Evolutionary conservation across 2,888 invertebrate genomes (phyloP).

Genomic region (Cheilosia variabilis): DNA sequence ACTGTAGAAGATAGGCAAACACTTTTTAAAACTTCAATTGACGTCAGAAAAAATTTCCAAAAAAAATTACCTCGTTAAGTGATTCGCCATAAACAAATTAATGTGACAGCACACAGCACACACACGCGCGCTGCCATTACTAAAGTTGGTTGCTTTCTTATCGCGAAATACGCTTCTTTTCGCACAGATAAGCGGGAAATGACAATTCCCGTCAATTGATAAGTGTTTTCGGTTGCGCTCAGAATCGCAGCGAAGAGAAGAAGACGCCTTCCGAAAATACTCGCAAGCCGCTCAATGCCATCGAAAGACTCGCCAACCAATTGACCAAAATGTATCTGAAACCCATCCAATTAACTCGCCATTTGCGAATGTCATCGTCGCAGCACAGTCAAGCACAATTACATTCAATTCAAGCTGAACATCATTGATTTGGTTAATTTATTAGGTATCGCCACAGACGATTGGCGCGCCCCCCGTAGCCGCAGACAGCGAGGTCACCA

Average conservation of each 20-base stretch:
- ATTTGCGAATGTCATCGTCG: conserved; percentile 25
- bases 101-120: conserved; percentile 23
- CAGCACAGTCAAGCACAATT: conserved; percentile 54
- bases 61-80: conserved; percentile 26
- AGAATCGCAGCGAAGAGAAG: background rate
- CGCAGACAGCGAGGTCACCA: conserved; percentile 24
- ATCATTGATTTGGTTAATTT: conserved; percentile 62
- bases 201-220: conserved; percentile 58
- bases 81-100: conserved; percentile 49
- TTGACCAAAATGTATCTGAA: conserved; percentile 67
- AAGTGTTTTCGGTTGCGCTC: conserved; percentile 27
- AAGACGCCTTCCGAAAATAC: conserved; percentile 27
- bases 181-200: conserved; percentile 64
- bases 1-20: background rate
- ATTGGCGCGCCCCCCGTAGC: background rate
- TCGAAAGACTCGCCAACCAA: conserved; percentile 51
- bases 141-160: conserved; percentile 26
- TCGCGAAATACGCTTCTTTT: conserved; percentile 16
- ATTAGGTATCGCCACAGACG: conserved; percentile 51
- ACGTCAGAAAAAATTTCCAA: conserved; percentile 27
- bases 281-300: conserved; percentile 32
- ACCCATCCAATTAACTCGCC: conserved; percentile 66
- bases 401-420: conserved; percentile 55
- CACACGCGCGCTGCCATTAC: background rate
- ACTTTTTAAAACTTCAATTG: conserved; percentile 14